Percentiles rank a stretch among this genome's conserved stretches.
Conservation (phyloP, 1,140 invertebrate genomes). For the Drosophila melanica region DNA sequence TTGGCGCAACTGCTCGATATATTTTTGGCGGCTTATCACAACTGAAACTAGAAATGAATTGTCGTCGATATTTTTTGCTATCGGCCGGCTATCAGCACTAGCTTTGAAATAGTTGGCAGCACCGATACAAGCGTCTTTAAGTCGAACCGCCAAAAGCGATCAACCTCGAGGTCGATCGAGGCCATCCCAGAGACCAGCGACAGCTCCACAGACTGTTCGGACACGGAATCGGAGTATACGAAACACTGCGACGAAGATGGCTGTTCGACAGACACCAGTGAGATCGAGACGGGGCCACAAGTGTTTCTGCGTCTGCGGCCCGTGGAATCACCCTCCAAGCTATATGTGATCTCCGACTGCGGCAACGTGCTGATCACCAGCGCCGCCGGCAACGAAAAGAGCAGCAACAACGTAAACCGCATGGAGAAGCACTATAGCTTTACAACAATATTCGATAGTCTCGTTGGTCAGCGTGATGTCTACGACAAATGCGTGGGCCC, state of each 20-base stretch:
- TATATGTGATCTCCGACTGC: slow-evolving; percentile 54
- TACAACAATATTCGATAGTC: slow-evolving; percentile 87
- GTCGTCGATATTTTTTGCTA: background rate
- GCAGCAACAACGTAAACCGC: slow-evolving; percentile 83
- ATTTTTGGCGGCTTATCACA: no score
- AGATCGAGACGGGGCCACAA: slow-evolving; percentile 71
- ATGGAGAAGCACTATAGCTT: slow-evolving; percentile 87
- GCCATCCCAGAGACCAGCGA: slow-evolving; percentile 62
- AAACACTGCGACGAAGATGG: slow-evolving; percentile 23
- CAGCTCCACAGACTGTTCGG: slow-evolving; percentile 51
- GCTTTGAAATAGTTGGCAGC: slow-evolving; percentile 21
- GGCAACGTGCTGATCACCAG: slow-evolving; percentile 65
- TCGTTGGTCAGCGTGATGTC: slow-evolving; percentile 86
- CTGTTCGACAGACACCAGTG: slow-evolving; percentile 33
- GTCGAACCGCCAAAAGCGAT: slow-evolving; percentile 34
- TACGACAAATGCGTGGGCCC: slow-evolving; percentile 84
- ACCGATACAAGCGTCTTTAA: slow-evolving; percentile 30
- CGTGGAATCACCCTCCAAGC: slow-evolving; percentile 47
- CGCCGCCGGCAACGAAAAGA: slow-evolving; percentile 48
- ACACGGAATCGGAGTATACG: slow-evolving; percentile 59
- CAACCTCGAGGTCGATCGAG: slow-evolving; percentile 50
- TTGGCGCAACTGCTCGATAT: background rate
- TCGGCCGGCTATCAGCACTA: background rate
- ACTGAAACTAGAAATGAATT: background rate
- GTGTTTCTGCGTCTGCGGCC: slow-evolving; percentile 86